phyloP scores from a whole-genome alignment of 2,888 invertebrate species.

The Lamproptera curius region DNA sequence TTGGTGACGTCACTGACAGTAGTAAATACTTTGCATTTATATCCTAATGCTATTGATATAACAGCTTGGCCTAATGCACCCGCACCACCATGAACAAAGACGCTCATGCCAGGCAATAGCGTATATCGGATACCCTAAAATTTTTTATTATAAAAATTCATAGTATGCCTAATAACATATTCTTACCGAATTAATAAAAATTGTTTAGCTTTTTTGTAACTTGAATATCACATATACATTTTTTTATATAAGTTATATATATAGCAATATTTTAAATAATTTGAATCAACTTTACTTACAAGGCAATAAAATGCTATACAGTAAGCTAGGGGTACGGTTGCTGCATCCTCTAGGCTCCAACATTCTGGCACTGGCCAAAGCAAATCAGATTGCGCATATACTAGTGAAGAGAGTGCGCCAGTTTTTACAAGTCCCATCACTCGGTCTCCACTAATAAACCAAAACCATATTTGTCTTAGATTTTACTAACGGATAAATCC shows the following conservation, averaged over 20 bases:
- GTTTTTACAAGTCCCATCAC: constrained; percentile 80
- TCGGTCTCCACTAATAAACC: constrained; percentile 65
- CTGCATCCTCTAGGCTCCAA: constrained; percentile 84
- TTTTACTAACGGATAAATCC: constrained; percentile 28
- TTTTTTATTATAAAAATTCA: no score
- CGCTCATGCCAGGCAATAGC: constrained; percentile 25
- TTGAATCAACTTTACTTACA: constrained; percentile 30
- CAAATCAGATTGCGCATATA: constrained; percentile 68
- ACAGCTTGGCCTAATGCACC: constrained; percentile 50
- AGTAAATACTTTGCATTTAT: constrained; percentile 39
- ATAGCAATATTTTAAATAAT: background rate
- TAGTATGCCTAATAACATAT: no score
- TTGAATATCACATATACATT: background rate
- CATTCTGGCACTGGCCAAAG: constrained; percentile 81
- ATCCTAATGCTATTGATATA: constrained; percentile 40
- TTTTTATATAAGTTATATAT: background rate
- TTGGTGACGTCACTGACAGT: constrained; percentile 40
- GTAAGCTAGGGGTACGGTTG: constrained; percentile 86
- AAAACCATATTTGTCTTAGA: constrained; percentile 33
- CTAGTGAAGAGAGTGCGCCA: constrained; percentile 74
- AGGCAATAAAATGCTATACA: constrained; percentile 44
- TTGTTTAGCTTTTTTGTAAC: constrained; percentile 72
- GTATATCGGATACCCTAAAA: constrained; percentile 31
- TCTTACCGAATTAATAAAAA: background rate
- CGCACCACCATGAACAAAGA: constrained; percentile 43